Evolutionary conservation across 2,113 vertebrate genomes (phyloP).

Genomic region (Ailuropoda melanoleuca): DNA sequence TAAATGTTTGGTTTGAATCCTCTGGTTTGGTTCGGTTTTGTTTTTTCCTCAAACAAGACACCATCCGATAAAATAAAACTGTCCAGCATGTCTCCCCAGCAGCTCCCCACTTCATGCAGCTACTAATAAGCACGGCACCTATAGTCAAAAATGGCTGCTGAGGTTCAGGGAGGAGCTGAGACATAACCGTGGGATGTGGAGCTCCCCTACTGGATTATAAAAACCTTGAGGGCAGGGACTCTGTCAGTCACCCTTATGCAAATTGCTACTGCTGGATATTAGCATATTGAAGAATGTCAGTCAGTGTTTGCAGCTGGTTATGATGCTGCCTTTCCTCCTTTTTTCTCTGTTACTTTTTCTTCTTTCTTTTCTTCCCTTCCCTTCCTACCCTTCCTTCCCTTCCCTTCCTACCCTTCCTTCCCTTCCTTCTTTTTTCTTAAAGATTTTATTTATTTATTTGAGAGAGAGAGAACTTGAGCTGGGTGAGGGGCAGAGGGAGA

Average conservation of each 20-base stretch:
- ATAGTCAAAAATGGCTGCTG: not conserved
- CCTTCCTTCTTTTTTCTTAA: too few relatives aligned
- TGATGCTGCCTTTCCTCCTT: not conserved
- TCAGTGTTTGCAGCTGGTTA: not conserved
- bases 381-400: too few relatives aligned
- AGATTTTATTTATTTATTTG: too few relatives aligned
- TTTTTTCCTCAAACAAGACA: not conserved
- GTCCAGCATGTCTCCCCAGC: not conserved
- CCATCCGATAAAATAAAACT: not conserved
- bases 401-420: too few relatives aligned
- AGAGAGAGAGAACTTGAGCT: too few relatives aligned
- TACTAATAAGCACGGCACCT: not conserved
- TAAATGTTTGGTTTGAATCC: not conserved
- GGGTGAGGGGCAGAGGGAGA: too few relatives aligned
- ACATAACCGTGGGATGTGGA: not conserved
- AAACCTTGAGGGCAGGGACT: not conserved
- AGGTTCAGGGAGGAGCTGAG: not conserved
- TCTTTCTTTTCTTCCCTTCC: not conserved
- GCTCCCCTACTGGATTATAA: not conserved
- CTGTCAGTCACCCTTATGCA: not conserved
- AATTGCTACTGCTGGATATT: not conserved
- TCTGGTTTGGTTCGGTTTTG: not conserved
- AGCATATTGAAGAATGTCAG: not conserved
- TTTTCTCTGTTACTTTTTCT: not conserved
- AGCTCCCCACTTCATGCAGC: not conserved